phyloP scores from a whole-genome alignment of 2,797 vertebrate species.

The Sebastes flavidus region DNA sequence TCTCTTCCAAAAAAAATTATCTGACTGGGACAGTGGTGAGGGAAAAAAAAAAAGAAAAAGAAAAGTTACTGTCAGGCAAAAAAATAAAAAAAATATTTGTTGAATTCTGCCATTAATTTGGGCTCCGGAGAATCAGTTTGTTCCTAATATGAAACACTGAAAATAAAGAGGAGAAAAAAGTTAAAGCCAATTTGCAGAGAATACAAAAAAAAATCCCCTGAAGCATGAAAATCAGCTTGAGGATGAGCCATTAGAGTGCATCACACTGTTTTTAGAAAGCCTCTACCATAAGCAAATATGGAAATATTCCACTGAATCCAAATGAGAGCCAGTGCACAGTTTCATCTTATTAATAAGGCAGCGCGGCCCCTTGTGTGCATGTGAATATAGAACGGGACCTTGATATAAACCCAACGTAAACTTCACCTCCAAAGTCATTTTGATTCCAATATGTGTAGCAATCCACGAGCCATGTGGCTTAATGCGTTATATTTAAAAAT shows the following conservation, averaged over 20 bases:
- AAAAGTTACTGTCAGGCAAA: not conserved
- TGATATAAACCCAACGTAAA: constrained; percentile 55
- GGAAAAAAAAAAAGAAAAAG: not conserved
- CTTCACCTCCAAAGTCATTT: constrained; percentile 52
- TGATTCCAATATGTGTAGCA: constrained; percentile 50
- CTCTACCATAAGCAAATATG: constrained; percentile 75
- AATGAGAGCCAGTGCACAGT: constrained; percentile 66
- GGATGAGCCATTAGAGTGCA: constrained; percentile 63
- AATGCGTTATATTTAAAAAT: constrained; percentile 56
- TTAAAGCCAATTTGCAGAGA: constrained; percentile 65
- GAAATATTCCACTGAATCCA: constrained; percentile 71
- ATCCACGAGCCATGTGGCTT: constrained; percentile 32
- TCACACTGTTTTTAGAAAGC: constrained; percentile 70
- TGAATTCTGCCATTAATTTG: constrained; percentile 38
- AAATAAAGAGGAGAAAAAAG: constrained; percentile 30
- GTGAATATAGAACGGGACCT: constrained; percentile 58
- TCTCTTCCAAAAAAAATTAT: not conserved
- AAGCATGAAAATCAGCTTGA: constrained; percentile 57
- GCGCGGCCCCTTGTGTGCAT: constrained; percentile 43
- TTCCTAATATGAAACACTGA: constrained; percentile 44
- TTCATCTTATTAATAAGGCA: constrained; percentile 66
- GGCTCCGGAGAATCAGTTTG: constrained; percentile 31
- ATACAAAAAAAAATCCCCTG: constrained; percentile 56
- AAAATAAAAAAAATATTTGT: not conserved
- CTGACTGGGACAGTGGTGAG: not conserved